Conservation (phyloP, 2,888 invertebrate species). For the Carterocephalus palaemon region DNA sequence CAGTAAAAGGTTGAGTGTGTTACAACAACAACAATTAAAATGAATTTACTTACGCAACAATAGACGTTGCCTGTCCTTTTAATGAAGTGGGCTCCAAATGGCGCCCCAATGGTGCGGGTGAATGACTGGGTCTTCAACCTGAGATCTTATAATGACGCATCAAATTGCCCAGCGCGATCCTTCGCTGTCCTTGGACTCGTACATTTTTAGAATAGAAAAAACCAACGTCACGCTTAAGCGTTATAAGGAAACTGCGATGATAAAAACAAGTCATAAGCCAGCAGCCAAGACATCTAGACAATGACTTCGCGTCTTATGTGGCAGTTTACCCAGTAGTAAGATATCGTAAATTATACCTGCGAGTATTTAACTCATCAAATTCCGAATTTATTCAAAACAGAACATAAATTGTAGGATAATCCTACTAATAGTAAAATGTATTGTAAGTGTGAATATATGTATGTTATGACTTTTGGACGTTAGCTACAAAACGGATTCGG, state of each 20-base stretch:
- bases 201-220: constrained; percentile 31
- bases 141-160: constrained; percentile 43
- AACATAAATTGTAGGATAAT: no score
- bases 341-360: no score
- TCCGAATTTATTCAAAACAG: no score
- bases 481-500: no score
- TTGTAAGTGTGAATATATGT: no score
- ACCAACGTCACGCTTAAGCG: constrained; percentile 7
- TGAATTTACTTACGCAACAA: constrained; percentile 4
- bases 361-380: no score
- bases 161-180: constrained; percentile 36
- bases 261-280: constrained; percentile 1
- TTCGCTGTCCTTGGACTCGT: constrained; percentile 39
- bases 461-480: no score
- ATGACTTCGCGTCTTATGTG: no score
- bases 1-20: neutral
- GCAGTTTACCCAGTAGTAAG: no score
- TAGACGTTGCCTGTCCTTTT: constrained; percentile 5
- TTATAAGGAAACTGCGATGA: constrained; percentile 13
- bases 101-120: constrained; percentile 35
- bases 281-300: constrained; percentile 5
- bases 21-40: neutral
- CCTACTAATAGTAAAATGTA: no score
- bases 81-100: constrained; percentile 8
- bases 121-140: constrained; percentile 53